These are phyloP conservation scores for Megalurothrips usitatus DNA, from an alignment of 2,888 invertebrate genomes.

Conservation along the genomic window DNA sequence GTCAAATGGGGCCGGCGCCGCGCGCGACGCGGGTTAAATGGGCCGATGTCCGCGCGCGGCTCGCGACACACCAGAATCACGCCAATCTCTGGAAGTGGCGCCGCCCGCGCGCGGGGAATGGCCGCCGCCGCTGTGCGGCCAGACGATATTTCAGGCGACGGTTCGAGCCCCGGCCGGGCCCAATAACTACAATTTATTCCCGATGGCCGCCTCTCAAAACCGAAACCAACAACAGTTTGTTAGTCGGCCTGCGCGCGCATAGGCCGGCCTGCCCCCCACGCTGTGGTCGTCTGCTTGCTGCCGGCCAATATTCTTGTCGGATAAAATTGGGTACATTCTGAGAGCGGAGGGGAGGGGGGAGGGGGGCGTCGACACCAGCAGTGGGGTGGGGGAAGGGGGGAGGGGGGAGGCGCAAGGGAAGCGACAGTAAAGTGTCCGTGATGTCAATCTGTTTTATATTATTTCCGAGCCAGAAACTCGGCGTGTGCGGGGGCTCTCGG, in stretches of 20 bases:
- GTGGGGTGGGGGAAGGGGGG: neutral
- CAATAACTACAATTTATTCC: slow-evolving; percentile 23
- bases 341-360: neutral
- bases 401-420: neutral
- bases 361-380: too few relatives aligned
- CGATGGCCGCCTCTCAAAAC: neutral
- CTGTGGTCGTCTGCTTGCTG: too few relatives aligned
- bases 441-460: slow-evolving; percentile 25
- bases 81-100: too few relatives aligned
- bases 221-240: slow-evolving; percentile 15
- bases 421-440: slow-evolving; percentile 12
- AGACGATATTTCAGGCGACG: neutral
- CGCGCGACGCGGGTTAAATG: too few relatives aligned
- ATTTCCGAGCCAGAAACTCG: slow-evolving; percentile 3
- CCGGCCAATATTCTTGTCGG: neutral
- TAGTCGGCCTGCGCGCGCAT: neutral
- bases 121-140: too few relatives aligned
- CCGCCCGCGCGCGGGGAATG: too few relatives aligned
- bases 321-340: neutral
- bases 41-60: too few relatives aligned
- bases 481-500: neutral
- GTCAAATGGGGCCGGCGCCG: too few relatives aligned
- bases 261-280: too few relatives aligned
- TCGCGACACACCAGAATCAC: too few relatives aligned
- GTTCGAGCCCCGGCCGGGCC: neutral